Conservation (phyloP, 2,797 vertebrate species). For the Pelobates cultripes region DNA sequence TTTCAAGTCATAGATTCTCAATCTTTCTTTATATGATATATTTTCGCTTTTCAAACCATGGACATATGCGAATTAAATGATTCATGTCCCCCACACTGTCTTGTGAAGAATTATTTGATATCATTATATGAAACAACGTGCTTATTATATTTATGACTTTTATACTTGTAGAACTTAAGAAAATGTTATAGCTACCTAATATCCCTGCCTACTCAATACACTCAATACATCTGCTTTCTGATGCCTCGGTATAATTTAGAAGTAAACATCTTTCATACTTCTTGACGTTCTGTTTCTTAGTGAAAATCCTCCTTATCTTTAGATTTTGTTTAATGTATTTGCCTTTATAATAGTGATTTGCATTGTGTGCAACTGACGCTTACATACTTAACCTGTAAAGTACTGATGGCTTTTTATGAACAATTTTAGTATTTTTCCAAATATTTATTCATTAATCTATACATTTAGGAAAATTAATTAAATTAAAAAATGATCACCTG, state of each 20-base stretch:
- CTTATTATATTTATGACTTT: slow-evolving; percentile 2
- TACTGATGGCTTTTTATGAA: no score
- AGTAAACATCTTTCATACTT: neutral
- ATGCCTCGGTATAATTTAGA: neutral
- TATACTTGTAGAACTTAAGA: neutral
- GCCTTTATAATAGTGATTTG: neutral
- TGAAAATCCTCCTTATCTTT: neutral
- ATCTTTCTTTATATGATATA: neutral
- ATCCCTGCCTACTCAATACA: neutral
- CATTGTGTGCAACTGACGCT: no score
- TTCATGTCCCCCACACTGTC: neutral
- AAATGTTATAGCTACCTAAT: neutral
- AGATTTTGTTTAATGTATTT: neutral
- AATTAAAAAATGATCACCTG: no score
- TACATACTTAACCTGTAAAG: no score
- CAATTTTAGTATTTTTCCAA: no score
- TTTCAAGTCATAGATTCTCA: no score
- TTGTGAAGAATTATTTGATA: neutral
- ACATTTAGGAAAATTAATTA: no score
- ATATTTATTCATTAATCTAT: no score
- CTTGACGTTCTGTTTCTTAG: neutral
- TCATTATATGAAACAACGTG: neutral
- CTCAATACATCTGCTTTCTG: neutral
- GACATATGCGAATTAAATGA: neutral
- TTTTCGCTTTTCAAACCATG: neutral